Evolutionary conservation across 2,888 invertebrate species (phyloP).

Genomic region (Beris chalybata): DNA sequence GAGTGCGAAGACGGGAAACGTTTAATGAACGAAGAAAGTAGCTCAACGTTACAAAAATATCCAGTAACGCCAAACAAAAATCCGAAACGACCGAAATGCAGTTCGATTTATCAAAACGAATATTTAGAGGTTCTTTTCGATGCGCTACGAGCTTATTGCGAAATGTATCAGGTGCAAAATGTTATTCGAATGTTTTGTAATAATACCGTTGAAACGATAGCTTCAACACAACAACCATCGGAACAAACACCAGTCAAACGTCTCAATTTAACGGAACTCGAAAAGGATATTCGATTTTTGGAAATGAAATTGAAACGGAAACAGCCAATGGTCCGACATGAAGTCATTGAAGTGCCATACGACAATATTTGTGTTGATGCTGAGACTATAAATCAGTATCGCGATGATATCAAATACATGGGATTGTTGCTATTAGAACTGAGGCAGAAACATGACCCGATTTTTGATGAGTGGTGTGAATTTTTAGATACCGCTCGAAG

Average conservation of each 20-base stretch:
- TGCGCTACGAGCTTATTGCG: slow-evolving; percentile 48
- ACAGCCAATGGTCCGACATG: slow-evolving; percentile 43
- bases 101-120: slow-evolving; percentile 44
- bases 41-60: slow-evolving; percentile 9
- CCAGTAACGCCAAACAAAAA: slow-evolving; percentile 38
- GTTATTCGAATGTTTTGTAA: slow-evolving; percentile 35
- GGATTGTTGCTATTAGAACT: slow-evolving; percentile 40
- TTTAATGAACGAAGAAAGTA: neutral
- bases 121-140: slow-evolving; percentile 47
- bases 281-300: slow-evolving; percentile 41
- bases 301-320: slow-evolving; percentile 42
- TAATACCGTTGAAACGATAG: slow-evolving; percentile 36
- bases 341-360: slow-evolving; percentile 44
- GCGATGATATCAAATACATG: slow-evolving; percentile 45
- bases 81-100: slow-evolving; percentile 28
- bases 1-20: slow-evolving; percentile 41
- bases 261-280: slow-evolving; percentile 42
- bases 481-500: slow-evolving; percentile 7
- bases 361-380: slow-evolving; percentile 44
- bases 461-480: neutral
- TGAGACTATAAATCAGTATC: slow-evolving; percentile 42
- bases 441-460: neutral
- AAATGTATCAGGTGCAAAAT: slow-evolving; percentile 45
- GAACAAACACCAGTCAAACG: neutral
- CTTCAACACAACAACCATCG: too few species aligned